These are phyloP conservation scores for Drosophila paulistorum DNA, from an alignment of 1,140 invertebrate species.

Conservation along the genomic window DNA sequence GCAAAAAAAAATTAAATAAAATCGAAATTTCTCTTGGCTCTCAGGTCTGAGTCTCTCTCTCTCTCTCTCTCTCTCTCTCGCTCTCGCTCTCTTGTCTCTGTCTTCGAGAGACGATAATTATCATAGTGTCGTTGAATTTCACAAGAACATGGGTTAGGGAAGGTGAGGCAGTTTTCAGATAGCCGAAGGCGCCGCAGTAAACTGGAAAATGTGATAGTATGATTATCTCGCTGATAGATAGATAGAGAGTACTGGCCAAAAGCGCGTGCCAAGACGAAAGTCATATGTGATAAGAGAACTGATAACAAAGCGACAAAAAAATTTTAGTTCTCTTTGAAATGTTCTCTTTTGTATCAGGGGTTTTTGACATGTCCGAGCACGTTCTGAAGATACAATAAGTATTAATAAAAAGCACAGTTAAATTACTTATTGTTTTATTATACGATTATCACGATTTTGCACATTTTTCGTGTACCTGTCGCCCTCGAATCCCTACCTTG, in stretches of 20 bases:
- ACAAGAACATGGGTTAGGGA: constrained; percentile 49
- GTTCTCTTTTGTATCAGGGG: neutral
- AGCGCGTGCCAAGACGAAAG: constrained; percentile 7
- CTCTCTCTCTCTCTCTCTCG: no score
- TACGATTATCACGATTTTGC: constrained; percentile 20
- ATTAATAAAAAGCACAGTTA: constrained; percentile 54
- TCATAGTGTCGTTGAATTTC: constrained; percentile 63
- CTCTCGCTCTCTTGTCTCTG: neutral
- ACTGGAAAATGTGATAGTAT: constrained; percentile 2
- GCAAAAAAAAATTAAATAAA: no score
- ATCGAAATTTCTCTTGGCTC: constrained; percentile 34
- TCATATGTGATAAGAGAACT: constrained; percentile 7
- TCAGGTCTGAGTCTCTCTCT: neutral
- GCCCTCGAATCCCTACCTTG: neutral
- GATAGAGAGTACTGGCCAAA: neutral
- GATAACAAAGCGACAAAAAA: neutral
- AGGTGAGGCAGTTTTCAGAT: neutral
- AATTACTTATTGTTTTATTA: constrained; percentile 13
- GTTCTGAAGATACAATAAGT: constrained; percentile 40
- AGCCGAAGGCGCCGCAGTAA: neutral
- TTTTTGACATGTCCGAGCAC: constrained; percentile 58
- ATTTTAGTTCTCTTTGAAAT: no score
- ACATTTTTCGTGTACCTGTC: constrained; percentile 30
- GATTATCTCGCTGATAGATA: neutral
- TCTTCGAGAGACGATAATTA: constrained; percentile 43